Percentiles rank a stretch among this genome's conserved stretches.
Conservation (phyloP, 2,113 vertebrate species). For the Ceyx melanurus region DNA sequence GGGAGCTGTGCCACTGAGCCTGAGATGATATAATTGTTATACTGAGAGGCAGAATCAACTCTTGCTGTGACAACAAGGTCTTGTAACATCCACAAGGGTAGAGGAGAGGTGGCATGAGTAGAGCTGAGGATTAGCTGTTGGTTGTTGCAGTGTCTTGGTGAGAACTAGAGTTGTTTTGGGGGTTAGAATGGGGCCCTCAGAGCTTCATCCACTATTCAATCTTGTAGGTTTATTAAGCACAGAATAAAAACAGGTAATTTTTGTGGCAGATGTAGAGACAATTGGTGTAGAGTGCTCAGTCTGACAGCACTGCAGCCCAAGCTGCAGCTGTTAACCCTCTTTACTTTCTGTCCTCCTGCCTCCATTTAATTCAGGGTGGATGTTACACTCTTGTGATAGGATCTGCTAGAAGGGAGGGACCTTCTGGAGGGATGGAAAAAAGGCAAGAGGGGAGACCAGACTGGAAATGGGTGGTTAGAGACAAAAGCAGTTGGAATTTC, state of each 20-base stretch:
- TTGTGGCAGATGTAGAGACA: background rate
- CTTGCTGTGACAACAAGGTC: background rate
- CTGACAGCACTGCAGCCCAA: background rate
- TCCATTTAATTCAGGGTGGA: background rate
- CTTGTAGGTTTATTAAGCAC: background rate
- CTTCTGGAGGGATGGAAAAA: background rate
- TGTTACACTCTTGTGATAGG: background rate
- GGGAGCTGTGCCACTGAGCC: background rate
- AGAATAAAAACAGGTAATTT: background rate
- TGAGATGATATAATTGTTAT: background rate
- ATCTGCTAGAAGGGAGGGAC: background rate
- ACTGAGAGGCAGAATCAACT: background rate
- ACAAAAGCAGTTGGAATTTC: background rate
- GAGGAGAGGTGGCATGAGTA: background rate
- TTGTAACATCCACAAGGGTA: background rate
- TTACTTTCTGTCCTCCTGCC: background rate
- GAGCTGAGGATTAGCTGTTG: background rate
- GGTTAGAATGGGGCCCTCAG: background rate
- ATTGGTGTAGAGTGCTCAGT: background rate
- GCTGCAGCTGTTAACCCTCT: background rate
- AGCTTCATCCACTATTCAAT: background rate
- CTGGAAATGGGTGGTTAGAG: background rate
- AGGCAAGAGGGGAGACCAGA: background rate
- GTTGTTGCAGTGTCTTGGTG: background rate
- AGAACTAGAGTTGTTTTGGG: background rate